A percentile compares a stretch with the other conserved stretches of the same genome.
Evolutionary conservation across 2,113 vertebrate genomes (phyloP).

Genomic region (Chamaetylas fuelleborni): DNA sequence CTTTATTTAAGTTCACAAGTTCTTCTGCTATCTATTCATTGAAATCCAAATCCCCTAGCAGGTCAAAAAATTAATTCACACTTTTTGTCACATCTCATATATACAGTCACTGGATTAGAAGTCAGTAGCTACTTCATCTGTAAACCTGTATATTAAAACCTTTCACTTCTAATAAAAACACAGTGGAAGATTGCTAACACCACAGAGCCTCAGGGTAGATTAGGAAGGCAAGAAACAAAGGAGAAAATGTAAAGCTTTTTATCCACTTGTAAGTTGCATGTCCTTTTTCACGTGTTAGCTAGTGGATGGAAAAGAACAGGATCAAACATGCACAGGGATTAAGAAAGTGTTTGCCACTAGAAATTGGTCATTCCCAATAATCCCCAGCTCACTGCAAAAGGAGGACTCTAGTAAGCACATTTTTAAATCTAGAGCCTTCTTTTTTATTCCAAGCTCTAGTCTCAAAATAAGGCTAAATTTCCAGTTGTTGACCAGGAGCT

Average conservation of each 20-base stretch:
- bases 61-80: neutral
- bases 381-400: neutral
- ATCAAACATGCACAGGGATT: neutral
- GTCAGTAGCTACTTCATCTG: constrained; percentile 12
- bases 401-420: neutral
- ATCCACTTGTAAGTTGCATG: neutral
- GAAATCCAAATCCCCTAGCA: neutral
- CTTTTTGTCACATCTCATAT: neutral
- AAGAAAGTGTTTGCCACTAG: neutral
- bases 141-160: constrained; percentile 32
- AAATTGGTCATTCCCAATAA: neutral
- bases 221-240: neutral
- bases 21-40: neutral
- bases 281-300: neutral
- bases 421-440: neutral
- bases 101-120: neutral
- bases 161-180: constrained; percentile 32
- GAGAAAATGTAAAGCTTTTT: neutral
- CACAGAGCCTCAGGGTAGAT: neutral
- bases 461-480: neutral
- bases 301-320: neutral
- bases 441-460: neutral
- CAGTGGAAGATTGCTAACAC: neutral
- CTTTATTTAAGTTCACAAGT: neutral
- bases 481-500: neutral